Percentiles rank a stretch among this genome's conserved stretches.
These are phyloP conservation scores for Cancer borealis DNA, from an alignment of 2,888 invertebrate genomes.

Conservation along the genomic window DNA sequence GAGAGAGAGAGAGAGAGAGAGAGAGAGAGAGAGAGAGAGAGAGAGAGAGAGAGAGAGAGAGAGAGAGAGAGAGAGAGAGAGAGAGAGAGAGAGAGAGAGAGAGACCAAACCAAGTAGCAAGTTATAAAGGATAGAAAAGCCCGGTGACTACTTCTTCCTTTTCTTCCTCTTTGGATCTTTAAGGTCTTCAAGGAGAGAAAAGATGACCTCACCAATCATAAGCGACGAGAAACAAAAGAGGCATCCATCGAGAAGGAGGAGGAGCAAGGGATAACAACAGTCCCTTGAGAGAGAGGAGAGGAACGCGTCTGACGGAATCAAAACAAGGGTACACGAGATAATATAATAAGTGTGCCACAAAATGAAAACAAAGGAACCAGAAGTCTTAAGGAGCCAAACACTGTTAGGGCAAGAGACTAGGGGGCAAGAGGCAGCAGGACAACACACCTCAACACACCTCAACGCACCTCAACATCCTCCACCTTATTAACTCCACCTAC, in stretches of 20 bases:
- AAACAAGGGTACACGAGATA: background rate
- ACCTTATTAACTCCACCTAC: background rate
- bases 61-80: background rate
- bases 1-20: too few species aligned
- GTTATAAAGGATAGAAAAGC: too few species aligned
- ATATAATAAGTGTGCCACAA: background rate
- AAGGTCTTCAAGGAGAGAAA: background rate
- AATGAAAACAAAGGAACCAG: background rate
- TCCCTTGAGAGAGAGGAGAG: background rate
- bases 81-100: background rate
- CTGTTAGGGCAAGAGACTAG: background rate
- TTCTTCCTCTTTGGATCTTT: too few species aligned
- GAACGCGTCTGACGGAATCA: too few species aligned
- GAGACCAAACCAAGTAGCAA: too few species aligned
- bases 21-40: too few species aligned
- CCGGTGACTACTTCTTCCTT: too few species aligned
- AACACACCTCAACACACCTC: background rate
- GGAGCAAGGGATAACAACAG: background rate
- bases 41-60: slow-evolving; percentile 6
- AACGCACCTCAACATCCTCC: background rate
- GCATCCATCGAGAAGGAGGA: background rate
- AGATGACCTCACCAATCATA: background rate
- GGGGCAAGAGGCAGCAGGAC: background rate
- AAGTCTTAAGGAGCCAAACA: background rate
- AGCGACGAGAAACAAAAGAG: too few species aligned